A percentile compares a stretch with the other conserved stretches of the same genome.
These are phyloP conservation scores for Lasioglossum oenotherae DNA, from an alignment of 2,888 invertebrate genomes.

Conservation along the genomic window DNA sequence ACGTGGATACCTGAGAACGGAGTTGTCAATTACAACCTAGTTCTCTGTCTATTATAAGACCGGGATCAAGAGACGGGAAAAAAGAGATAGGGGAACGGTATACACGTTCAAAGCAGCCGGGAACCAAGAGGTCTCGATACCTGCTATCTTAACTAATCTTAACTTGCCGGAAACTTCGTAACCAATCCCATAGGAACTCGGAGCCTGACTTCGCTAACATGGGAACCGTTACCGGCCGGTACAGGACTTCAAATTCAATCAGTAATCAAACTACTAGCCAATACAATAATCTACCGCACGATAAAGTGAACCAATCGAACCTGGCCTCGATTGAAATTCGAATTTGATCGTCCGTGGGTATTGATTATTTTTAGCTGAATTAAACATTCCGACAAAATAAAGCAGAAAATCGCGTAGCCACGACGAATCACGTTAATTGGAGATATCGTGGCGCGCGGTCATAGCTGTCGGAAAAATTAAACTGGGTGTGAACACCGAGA, in stretches of 20 bases:
- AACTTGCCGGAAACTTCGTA: slow-evolving; percentile 58
- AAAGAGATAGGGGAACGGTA: slow-evolving; percentile 12
- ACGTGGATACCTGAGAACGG: not conserved
- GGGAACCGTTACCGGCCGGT: slow-evolving; percentile 32
- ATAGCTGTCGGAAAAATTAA: not conserved
- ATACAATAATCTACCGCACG: slow-evolving; percentile 43
- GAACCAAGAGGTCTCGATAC: slow-evolving; percentile 29
- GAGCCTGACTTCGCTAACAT: slow-evolving; percentile 32
- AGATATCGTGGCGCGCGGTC: too few relatives aligned
- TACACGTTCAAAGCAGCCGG: slow-evolving; percentile 14
- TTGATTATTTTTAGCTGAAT: not conserved
- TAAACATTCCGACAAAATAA: not conserved
- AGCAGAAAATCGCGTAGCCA: not conserved
- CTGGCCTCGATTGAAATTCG: slow-evolving; percentile 23
- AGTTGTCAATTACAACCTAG: slow-evolving; percentile 39
- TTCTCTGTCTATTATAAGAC: not conserved
- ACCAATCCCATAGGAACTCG: slow-evolving; percentile 57
- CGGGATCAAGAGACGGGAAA: not conserved
- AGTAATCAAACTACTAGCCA: slow-evolving; percentile 52
- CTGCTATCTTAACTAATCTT: slow-evolving; percentile 65
- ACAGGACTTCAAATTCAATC: slow-evolving; percentile 43
- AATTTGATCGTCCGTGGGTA: not conserved
- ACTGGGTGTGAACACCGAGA: not conserved
- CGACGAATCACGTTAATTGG: not conserved
- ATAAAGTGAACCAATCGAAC: slow-evolving; percentile 23